Evolutionary conservation across 2,797 vertebrate species (phyloP).

Genomic region (Falco berigora): DNA sequence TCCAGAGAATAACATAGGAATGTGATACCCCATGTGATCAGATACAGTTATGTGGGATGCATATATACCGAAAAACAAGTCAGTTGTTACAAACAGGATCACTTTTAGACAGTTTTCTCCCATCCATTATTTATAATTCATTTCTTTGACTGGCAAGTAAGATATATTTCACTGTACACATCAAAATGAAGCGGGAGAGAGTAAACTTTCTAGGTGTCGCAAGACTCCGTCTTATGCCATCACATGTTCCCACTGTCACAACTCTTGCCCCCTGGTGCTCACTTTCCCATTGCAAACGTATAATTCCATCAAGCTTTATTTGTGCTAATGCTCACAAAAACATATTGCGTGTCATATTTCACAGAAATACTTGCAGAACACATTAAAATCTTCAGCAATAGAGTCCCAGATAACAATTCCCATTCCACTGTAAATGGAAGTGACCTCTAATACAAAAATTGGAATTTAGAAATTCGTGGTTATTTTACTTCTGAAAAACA

Average conservation of each 20-base stretch:
- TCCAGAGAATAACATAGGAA: neutral
- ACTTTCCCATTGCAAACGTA: neutral
- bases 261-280: neutral
- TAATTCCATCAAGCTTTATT: neutral
- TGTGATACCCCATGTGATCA: neutral
- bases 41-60: neutral
- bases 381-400: neutral
- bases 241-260: neutral
- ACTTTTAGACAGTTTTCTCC: neutral
- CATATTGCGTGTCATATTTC: neutral
- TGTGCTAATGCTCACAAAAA: neutral
- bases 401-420: neutral
- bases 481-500: constrained; percentile 46
- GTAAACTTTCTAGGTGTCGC: neutral
- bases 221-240: neutral
- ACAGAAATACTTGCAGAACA: neutral
- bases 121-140: neutral
- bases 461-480: constrained; percentile 35
- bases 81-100: neutral
- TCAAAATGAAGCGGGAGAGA: neutral
- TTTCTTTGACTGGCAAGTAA: neutral
- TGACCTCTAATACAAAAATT: constrained; percentile 44
- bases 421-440: constrained; percentile 39
- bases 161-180: neutral
- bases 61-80: neutral